Evolutionary conservation across 2,797 vertebrate genomes (phyloP).

Genomic region (Danio tinwini): DNA sequence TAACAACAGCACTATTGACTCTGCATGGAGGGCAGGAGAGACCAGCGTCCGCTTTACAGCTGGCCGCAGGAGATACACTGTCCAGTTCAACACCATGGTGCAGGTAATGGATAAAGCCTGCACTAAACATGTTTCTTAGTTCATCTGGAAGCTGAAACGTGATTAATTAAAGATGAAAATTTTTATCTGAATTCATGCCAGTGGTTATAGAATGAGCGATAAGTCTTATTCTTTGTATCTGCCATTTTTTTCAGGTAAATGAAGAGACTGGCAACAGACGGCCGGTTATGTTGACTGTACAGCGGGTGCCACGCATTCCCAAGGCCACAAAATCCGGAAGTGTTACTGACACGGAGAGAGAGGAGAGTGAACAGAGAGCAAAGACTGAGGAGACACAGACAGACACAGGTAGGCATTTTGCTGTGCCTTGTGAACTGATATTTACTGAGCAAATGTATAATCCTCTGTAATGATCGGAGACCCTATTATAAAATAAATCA

Average conservation of each 20-base stretch:
- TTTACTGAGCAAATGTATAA: too few relatives aligned
- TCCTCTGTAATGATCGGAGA: too few relatives aligned
- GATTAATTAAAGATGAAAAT: background rate
- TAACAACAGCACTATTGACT: constrained; percentile 96
- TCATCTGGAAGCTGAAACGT: background rate
- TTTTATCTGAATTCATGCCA: background rate
- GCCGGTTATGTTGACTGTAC: constrained; percentile 93
- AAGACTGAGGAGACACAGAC: constrained; percentile 76
- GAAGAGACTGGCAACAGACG: constrained; percentile 95
- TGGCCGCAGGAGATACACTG: constrained; percentile 93
- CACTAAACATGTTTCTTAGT: background rate
- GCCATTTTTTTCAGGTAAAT: constrained; percentile 81
- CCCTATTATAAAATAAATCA: too few relatives aligned
- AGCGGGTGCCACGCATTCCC: constrained; percentile 84
- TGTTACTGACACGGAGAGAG: constrained; percentile 85
- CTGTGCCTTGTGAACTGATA: too few relatives aligned
- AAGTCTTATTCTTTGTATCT: background rate
- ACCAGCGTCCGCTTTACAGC: constrained; percentile 95
- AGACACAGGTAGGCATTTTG: constrained; percentile 65
- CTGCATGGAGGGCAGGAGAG: constrained; percentile 93
- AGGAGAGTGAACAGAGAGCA: constrained; percentile 78
- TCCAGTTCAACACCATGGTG: constrained; percentile 98
- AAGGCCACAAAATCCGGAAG: constrained; percentile 83
- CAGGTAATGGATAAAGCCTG: constrained; percentile 79
- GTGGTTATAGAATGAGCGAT: background rate